phyloP scores from a whole-genome alignment of 2,113 vertebrate genomes.

The human region DNA sequence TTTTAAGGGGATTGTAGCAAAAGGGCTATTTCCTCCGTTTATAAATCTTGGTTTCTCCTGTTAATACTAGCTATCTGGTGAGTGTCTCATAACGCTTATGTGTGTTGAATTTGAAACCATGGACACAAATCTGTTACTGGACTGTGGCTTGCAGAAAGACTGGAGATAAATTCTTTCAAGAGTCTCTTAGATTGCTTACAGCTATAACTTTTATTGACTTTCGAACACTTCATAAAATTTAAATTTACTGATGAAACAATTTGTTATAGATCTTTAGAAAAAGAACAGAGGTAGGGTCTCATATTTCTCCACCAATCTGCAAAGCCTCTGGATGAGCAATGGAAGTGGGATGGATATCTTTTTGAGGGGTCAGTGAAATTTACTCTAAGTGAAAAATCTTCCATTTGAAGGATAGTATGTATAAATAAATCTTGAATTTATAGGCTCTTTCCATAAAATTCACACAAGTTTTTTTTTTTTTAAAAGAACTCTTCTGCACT shows the following conservation, averaged over 20 bases:
- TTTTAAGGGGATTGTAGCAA: background rate
- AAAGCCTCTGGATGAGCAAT: background rate
- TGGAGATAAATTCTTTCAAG: background rate
- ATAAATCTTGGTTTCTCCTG: background rate
- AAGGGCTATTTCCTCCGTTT: background rate
- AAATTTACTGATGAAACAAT: background rate
- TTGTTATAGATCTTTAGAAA: background rate
- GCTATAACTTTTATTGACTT: background rate
- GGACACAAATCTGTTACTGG: background rate
- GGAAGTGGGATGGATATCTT: background rate
- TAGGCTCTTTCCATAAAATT: background rate
- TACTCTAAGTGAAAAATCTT: background rate
- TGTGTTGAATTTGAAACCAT: background rate
- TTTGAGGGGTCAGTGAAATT: background rate
- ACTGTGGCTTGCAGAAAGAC: background rate
- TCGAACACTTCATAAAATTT: constrained; percentile 14
- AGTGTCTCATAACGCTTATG: background rate
- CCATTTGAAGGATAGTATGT: background rate
- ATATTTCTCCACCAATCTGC: background rate
- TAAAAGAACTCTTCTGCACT: background rate
- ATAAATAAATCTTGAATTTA: background rate
- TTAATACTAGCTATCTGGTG: background rate
- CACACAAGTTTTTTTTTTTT: background rate
- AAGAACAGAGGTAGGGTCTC: background rate
- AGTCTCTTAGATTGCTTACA: background rate